phyloP scores from a whole-genome alignment of 2,888 invertebrate genomes.

The Matsumyia berberina region DNA sequence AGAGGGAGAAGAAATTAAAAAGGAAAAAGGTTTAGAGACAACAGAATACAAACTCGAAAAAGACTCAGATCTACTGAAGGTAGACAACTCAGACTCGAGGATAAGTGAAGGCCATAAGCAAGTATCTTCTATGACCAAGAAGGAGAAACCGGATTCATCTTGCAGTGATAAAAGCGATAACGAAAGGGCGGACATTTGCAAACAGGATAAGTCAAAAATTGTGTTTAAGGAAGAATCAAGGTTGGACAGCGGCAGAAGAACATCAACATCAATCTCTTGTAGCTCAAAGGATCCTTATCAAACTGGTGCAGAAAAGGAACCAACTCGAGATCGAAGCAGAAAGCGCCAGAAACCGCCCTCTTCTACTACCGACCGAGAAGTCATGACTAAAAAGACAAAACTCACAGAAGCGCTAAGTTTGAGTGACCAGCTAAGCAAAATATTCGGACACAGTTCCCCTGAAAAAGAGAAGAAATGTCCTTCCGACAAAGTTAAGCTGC shows the following conservation, averaged over 20 bases:
- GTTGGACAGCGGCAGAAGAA: neutral
- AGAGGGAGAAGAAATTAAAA: constrained; percentile 25
- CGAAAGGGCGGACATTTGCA: constrained; percentile 5
- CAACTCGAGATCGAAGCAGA: neutral
- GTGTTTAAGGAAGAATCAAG: constrained; percentile 10
- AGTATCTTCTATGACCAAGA: constrained; percentile 2
- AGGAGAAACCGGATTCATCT: neutral
- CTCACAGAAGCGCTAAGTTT: neutral
- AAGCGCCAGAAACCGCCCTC: constrained; percentile 34
- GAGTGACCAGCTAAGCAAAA: constrained; percentile 31
- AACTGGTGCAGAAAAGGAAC: neutral
- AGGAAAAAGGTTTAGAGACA: constrained; percentile 41
- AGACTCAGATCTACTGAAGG: neutral
- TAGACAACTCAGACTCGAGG: constrained; percentile 27
- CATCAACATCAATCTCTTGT: neutral
- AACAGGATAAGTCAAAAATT: constrained; percentile 16
- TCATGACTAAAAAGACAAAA: constrained; percentile 25
- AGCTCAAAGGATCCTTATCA: neutral
- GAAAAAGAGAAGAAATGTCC: neutral
- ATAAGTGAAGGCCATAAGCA: constrained; percentile 9
- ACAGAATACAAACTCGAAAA: constrained; percentile 7
- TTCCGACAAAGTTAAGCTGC: neutral
- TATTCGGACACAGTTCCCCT: constrained; percentile 8
- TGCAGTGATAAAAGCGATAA: constrained; percentile 12
- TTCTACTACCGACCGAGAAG: neutral